Evolutionary conservation across 2,113 vertebrate species (phyloP), one percentile per base, ranked within the genome.

Genomic region (Nibea coibor): DNA sequence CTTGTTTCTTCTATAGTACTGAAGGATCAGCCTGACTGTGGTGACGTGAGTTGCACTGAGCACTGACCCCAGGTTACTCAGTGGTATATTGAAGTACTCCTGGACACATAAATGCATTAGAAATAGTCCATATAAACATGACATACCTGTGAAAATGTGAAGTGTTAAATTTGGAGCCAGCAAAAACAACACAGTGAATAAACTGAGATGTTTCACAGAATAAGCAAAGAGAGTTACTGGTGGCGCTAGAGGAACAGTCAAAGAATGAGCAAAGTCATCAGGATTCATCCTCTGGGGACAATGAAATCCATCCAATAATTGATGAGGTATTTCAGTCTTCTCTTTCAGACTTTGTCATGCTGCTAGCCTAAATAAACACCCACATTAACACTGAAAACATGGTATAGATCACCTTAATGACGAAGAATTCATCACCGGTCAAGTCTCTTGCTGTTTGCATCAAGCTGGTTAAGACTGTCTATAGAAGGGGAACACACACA

Each of bases 1-100:
- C 72, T 88, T 89, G 83, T 95, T 91, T 24, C 82, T 89, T 78
- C 50, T 87, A 42, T 93, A 93, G 78, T 92, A 94, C 66, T 90
- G 88, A n/a, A 96, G 84, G 67, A 96, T 94, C 83, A 94, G 81
- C 35, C 91, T 89, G 83, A 93, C 45, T 0, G 94, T 94, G 70
- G 75, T 78, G 72, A 83, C 67, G 56, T 95, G 90, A 50, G 93
- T 54, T 9, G 85, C 65, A 61, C 80, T 85, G 43, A 96, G 90
- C 66, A 95, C 94, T 1, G 82, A 74, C 54, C 61, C 73, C 74
- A 96, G 72, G 42, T 66, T 81, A 10, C 61, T 65, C 72, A 87
- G 63, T 0, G 93, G 94, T 58, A 96, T 88, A 20, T 4, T 84
- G 45, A 95, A 94, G 78, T 95, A 96, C 78, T 95, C 94, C 95